Percentiles rank a stretch among this genome's conserved stretches.
phyloP scores from a whole-genome alignment of 2,797 vertebrate species.

The Sebastes trivittatus region DNA sequence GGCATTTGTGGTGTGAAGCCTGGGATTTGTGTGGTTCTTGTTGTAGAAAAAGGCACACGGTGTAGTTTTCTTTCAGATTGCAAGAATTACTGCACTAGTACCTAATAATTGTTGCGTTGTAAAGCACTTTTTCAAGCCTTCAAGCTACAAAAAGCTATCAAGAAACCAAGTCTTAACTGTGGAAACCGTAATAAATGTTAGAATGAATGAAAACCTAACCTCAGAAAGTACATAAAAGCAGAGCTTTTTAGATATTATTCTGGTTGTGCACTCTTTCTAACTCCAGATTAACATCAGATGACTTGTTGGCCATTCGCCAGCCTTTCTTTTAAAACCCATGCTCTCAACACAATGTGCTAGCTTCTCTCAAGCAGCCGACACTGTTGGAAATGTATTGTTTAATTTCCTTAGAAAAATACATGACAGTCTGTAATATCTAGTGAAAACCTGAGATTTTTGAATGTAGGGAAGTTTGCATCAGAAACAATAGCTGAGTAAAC shows the following conservation, averaged over 20 bases:
- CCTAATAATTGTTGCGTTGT: not conserved
- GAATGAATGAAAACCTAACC: not conserved
- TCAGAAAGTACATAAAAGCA: not conserved
- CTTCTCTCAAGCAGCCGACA: constrained; percentile 55
- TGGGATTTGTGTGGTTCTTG: not conserved
- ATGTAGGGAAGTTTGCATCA: constrained; percentile 68
- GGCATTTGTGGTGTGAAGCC: not conserved
- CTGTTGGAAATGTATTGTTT: constrained; percentile 75
- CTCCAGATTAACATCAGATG: constrained; percentile 57
- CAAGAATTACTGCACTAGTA: not conserved
- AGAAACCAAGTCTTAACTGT: not conserved
- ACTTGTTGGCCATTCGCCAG: constrained; percentile 57
- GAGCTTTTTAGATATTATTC: not conserved
- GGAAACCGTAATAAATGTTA: not conserved
- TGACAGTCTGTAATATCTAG: constrained; percentile 48
- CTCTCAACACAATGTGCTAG: constrained; percentile 66
- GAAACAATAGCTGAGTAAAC: constrained; percentile 58
- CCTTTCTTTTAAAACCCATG: constrained; percentile 57
- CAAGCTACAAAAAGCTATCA: not conserved
- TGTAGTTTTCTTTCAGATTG: not conserved
- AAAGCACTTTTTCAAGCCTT: not conserved
- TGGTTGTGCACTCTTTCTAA: constrained; percentile 5
- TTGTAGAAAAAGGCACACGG: not conserved
- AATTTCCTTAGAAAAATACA: constrained; percentile 74
- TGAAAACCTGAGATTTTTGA: constrained; percentile 58